Conservation (phyloP, 2,797 vertebrate species). For the Bucorvus abyssinicus region DNA sequence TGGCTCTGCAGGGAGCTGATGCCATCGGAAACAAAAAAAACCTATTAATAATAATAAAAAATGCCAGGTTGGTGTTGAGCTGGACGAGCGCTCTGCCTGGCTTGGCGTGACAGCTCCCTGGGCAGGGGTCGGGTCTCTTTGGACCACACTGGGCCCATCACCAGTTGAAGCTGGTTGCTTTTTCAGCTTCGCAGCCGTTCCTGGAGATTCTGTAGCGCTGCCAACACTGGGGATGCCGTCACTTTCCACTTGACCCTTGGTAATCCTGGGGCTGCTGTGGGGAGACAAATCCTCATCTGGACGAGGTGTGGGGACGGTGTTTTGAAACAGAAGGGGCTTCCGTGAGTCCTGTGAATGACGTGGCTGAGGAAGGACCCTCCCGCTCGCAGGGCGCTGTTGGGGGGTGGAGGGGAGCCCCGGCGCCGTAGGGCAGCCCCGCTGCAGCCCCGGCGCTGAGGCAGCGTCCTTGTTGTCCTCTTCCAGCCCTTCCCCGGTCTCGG, state of each 20-base stretch:
- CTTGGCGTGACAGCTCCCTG: not conserved
- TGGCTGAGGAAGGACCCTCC: not conserved
- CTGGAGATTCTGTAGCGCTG: not conserved
- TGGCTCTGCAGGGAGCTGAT: not conserved
- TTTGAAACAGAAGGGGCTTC: not conserved
- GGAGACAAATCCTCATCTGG: not conserved
- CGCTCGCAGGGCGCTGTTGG: too few species aligned
- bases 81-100: not conserved
- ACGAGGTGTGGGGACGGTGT: not conserved
- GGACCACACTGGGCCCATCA: not conserved
- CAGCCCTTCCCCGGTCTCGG: not conserved
- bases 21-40: not conserved
- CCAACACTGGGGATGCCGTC: fast-evolving
- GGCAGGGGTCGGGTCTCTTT: not conserved
- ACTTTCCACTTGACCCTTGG: not conserved
- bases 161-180: not conserved
- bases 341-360: fast-evolving
- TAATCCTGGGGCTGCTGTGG: not conserved
- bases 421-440: not conserved
- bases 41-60: not conserved
- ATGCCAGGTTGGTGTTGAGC: not conserved
- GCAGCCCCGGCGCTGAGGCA: not conserved
- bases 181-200: not conserved
- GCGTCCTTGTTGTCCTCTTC: not conserved
- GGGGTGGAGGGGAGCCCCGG: too few species aligned